Base-by-base conservation (phyloP, 2,113 vertebrate genomes). In the Mormoops blainvillei region DNA sequence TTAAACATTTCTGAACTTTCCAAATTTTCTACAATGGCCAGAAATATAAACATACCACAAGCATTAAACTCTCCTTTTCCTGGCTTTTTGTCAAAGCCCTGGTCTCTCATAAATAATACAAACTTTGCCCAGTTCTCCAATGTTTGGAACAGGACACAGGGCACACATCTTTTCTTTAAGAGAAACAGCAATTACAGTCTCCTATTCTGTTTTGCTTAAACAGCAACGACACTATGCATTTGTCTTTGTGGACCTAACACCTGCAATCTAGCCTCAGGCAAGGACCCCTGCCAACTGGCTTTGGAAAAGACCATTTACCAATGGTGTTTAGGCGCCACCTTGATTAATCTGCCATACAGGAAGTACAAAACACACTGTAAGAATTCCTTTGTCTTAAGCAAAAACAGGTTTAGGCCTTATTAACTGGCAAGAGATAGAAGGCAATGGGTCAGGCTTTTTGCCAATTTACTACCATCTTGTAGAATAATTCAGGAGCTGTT, bases 371-470 rank as follows among this genome's bases (percentile, higher is more conserved):
- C 33, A 74, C n/a, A 82, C 11, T 56, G 7, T 86, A 92, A 77
- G 84, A 87, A 94, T 86, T 85, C 78, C 45, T 90, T 85, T 96
- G 92, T 89, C 52, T 84, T 90, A 92, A 94, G 56, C 43, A 92
- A 87, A 89, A 84, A 71, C 54, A 85, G 48, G 58, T 52, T 92
- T 74, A 77, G 70, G n/a, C 45, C 36, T 86, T 68, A 92, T 63
- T 82, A 93, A 93, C 43, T 77, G 83, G 26, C 41, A 80, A 89
- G 85, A 92, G 70, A 95, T 14, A 82, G 84, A 92, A 89, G 22
- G 70, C 56, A 89, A 58, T 33, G 73, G 33, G 65, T 84, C 28
- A 70, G 84, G 71, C 45, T 58, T 97, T 96, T 68, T 89, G 14
- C 43, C 7, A 11, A 71, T 81, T 43, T 50, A 52, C 5, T 43